A percentile compares a stretch with the other conserved stretches of the same genome.
phyloP scores from a whole-genome alignment of 2,797 vertebrate species.

The Gila robusta region DNA sequence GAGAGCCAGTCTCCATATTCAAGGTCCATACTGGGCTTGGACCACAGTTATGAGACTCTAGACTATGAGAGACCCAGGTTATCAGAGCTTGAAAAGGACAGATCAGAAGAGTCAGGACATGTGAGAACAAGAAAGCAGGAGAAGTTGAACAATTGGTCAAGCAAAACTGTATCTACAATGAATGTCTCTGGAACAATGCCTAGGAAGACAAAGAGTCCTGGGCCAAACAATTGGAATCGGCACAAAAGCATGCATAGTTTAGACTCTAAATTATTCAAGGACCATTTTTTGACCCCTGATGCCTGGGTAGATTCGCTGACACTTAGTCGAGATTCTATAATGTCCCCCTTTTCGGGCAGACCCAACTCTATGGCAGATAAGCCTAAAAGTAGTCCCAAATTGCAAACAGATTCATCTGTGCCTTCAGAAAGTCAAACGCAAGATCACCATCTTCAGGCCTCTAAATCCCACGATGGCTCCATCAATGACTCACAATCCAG shows the following conservation, averaged over 20 bases:
- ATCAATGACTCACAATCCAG: slow-evolving; percentile 51
- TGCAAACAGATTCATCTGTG: slow-evolving; percentile 45
- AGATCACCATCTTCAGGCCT: slow-evolving; percentile 53
- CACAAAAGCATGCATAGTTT: slow-evolving; percentile 74
- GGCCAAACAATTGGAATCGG: slow-evolving; percentile 60
- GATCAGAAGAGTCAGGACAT: slow-evolving; percentile 28
- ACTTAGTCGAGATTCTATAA: slow-evolving; percentile 68
- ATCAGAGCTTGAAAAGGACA: slow-evolving; percentile 41
- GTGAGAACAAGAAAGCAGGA: slow-evolving; percentile 16
- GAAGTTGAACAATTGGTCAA: slow-evolving; percentile 41
- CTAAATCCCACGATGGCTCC: slow-evolving; percentile 41
- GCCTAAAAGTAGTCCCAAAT: slow-evolving; percentile 28
- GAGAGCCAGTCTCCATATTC: slow-evolving; percentile 44
- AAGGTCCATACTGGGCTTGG: slow-evolving; percentile 59
- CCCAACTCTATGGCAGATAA: slow-evolving; percentile 54
- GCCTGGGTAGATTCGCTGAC: slow-evolving; percentile 81
- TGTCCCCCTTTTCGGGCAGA: slow-evolving; percentile 40
- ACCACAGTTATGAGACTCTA: slow-evolving; percentile 34
- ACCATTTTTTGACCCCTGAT: slow-evolving; percentile 75
- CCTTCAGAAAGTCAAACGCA: slow-evolving; percentile 40
- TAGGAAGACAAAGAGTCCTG: slow-evolving; percentile 47
- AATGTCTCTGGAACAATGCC: slow-evolving; percentile 49
- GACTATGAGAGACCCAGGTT: slow-evolving; percentile 48
- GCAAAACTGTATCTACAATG: slow-evolving; percentile 32
- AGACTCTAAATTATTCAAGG: slow-evolving; percentile 67